Conservation (phyloP, 2,888 invertebrate genomes). For the Operophtera brumata region DNA sequence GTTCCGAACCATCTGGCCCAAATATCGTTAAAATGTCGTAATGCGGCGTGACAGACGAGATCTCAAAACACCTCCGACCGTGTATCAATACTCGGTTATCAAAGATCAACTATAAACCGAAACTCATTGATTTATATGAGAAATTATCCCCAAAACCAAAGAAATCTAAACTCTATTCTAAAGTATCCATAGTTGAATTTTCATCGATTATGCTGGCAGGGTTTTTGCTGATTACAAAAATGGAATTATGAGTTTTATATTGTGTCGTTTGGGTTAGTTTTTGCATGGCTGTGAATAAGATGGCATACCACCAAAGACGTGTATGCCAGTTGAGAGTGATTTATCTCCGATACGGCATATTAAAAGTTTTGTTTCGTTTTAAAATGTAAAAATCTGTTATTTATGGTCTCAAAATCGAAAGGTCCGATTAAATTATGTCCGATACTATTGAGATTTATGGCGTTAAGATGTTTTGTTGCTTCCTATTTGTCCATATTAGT, state of each 20-base stretch:
- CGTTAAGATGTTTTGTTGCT: slow-evolving; percentile 53
- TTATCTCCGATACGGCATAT: slow-evolving; percentile 76
- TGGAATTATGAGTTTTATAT: slow-evolving; percentile 19
- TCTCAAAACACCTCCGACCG: slow-evolving; percentile 52
- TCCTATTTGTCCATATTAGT: slow-evolving; percentile 59
- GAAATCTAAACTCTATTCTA: slow-evolving; percentile 20
- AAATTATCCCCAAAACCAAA: slow-evolving; percentile 36
- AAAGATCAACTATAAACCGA: slow-evolving; percentile 53
- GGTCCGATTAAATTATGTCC: slow-evolving; percentile 78
- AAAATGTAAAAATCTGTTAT: slow-evolving; percentile 78
- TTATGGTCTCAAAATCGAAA: slow-evolving; percentile 77
- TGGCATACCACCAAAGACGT: slow-evolving; percentile 75
- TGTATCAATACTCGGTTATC: slow-evolving; percentile 56
- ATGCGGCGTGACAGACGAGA: slow-evolving; percentile 53
- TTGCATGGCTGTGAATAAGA: slow-evolving; percentile 26
- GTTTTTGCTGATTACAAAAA: slow-evolving; percentile 4
- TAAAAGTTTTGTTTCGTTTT: slow-evolving; percentile 77
- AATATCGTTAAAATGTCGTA: slow-evolving; percentile 45
- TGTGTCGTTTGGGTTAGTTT: slow-evolving; percentile 24
- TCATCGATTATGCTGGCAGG: background rate
- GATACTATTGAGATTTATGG: slow-evolving; percentile 73
- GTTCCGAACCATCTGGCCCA: slow-evolving; percentile 11
- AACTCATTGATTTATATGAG: slow-evolving; percentile 58
- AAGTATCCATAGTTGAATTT: slow-evolving; percentile 14
- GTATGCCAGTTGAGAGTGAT: slow-evolving; percentile 75